Percentiles rank a stretch among this genome's conserved stretches.
Evolutionary conservation across 2,888 invertebrate genomes (phyloP).

Genomic region (Gastrophysa polygoni): DNA sequence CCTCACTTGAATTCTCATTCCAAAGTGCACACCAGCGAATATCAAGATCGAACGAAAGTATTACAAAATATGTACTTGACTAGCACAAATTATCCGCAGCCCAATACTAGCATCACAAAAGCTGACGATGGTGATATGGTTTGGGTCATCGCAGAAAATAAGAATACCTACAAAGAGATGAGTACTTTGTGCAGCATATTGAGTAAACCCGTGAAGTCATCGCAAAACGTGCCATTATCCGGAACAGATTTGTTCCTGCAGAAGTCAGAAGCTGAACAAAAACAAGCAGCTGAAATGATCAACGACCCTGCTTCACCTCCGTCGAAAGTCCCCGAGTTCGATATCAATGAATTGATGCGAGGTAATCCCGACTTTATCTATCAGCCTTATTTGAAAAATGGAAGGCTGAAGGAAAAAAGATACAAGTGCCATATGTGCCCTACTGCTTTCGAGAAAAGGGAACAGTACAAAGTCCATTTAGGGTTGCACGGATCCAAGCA

Average conservation of each 20-base stretch:
- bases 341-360: slow-evolving; percentile 71
- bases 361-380: slow-evolving; percentile 80
- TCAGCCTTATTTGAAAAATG: slow-evolving; percentile 76
- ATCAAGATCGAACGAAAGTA: slow-evolving; percentile 77
- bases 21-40: slow-evolving; percentile 76
- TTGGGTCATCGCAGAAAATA: slow-evolving; percentile 59
- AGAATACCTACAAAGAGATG: slow-evolving; percentile 27
- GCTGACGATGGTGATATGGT: slow-evolving; percentile 51
- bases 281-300: slow-evolving; percentile 61
- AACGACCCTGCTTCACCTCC: slow-evolving; percentile 15
- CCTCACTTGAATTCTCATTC: slow-evolving; percentile 72
- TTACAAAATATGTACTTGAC: slow-evolving; percentile 69
- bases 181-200: slow-evolving; percentile 40
- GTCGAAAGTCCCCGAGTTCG: slow-evolving; percentile 65
- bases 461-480: slow-evolving; percentile 83
- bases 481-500: slow-evolving; percentile 84
- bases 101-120: slow-evolving; percentile 60
- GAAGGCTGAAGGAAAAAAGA: slow-evolving; percentile 74
- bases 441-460: slow-evolving; percentile 84
- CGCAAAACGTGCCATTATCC: slow-evolving; percentile 63
- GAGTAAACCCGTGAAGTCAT: slow-evolving; percentile 43
- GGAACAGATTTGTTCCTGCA: slow-evolving; percentile 71
- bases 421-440: slow-evolving; percentile 88
- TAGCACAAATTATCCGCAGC: slow-evolving; percentile 69
- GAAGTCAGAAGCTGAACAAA: slow-evolving; percentile 64